Evolutionary conservation across 1,140 invertebrate genomes (phyloP).

Genomic region (Tetraneura akinire): DNA sequence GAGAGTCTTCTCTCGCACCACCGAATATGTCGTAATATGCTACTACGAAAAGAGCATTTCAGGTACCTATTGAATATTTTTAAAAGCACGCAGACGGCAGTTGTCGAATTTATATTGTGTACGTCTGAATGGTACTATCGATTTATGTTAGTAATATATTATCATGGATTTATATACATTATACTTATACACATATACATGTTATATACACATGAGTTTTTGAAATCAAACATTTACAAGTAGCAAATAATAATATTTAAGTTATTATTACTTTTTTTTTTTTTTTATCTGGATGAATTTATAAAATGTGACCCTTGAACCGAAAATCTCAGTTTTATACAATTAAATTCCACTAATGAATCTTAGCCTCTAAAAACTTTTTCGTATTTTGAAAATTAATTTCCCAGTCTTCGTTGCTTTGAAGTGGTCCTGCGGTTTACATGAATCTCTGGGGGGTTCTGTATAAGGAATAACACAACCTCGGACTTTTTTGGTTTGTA

Average conservation of each 20-base stretch:
- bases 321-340: no score
- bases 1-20: slow-evolving; percentile 37
- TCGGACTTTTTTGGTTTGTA: slow-evolving; percentile 10
- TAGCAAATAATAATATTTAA: background rate
- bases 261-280: background rate
- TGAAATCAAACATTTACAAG: no score
- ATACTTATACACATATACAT: background rate
- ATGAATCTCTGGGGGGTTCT: slow-evolving; percentile 12
- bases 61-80: slow-evolving; percentile 41
- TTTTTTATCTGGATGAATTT: background rate
- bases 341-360: slow-evolving; percentile 30
- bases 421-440: slow-evolving; percentile 4
- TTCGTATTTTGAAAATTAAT: slow-evolving; percentile 19
- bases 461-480: background rate
- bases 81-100: slow-evolving; percentile 35
- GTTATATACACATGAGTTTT: no score
- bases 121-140: slow-evolving; percentile 29
- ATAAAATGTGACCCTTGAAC: no score
- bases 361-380: slow-evolving; percentile 9
- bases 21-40: slow-evolving; percentile 34
- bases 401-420: slow-evolving; percentile 9
- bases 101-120: slow-evolving; percentile 38
- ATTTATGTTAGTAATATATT: slow-evolving; percentile 33
- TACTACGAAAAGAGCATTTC: slow-evolving; percentile 32
- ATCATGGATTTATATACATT: no score